Conservation (phyloP, 2,113 vertebrate genomes). For the Percopsis transmontana region DNA sequence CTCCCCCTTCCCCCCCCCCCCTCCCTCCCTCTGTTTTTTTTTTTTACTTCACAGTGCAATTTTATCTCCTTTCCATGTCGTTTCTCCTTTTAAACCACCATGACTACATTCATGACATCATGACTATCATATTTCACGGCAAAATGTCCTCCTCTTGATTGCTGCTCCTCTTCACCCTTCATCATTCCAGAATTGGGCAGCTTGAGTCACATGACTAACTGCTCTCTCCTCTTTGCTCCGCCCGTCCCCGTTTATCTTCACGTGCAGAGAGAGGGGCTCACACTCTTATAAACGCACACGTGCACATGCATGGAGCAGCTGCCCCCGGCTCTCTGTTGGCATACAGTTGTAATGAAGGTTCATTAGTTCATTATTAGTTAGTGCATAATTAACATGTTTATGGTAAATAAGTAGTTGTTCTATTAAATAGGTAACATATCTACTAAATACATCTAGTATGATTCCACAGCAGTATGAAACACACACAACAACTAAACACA, state of each 20-base stretch:
- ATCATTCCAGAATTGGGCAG: slow-evolving; percentile 34
- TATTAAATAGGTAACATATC: no score
- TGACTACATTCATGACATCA: background rate
- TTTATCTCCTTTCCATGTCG: background rate
- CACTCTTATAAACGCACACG: background rate
- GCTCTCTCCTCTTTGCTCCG: background rate
- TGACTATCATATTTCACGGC: slow-evolving; percentile 1
- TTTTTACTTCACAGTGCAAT: no score
- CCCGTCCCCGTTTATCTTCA: slow-evolving; percentile 38
- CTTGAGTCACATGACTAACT: slow-evolving; percentile 40
- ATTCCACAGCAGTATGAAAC: background rate
- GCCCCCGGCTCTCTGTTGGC: background rate
- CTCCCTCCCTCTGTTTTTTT: background rate
- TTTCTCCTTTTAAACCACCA: background rate
- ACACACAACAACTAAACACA: background rate
- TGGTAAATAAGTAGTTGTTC: no score
- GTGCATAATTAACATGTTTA: no score
- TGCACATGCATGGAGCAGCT: background rate
- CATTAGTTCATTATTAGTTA: slow-evolving; percentile 4
- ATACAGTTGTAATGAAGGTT: slow-evolving; percentile 18
- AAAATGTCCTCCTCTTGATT: background rate
- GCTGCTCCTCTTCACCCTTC: background rate
- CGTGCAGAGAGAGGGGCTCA: slow-evolving; percentile 40
- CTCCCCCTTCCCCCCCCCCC: background rate
- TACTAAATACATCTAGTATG: background rate